phyloP scores from a whole-genome alignment of 2,888 invertebrate species.

The Sarcophaga variegata region DNA sequence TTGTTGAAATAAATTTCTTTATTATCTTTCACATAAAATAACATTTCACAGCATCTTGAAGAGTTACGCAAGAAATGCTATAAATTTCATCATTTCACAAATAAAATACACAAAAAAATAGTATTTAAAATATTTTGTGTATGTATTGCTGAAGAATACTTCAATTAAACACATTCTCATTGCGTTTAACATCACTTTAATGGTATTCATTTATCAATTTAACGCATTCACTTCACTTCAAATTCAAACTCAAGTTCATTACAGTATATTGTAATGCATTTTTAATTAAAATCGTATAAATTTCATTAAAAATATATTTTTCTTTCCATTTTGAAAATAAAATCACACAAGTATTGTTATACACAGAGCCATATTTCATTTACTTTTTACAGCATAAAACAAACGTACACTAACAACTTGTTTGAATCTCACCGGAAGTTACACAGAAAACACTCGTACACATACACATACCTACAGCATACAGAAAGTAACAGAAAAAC shows the following conservation, averaged over 20 bases:
- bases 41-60: conserved; percentile 82
- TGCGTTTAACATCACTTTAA: background rate
- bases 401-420: conserved; percentile 71
- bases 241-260: background rate
- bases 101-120: background rate
- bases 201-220: background rate
- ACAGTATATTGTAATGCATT: background rate
- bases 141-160: conserved; percentile 25
- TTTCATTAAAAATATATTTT: background rate
- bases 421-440: conserved; percentile 71
- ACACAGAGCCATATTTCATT: conserved; percentile 27
- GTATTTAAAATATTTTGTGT: conserved; percentile 37
- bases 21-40: conserved; percentile 67
- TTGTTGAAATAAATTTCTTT: conserved; percentile 66
- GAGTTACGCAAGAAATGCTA: conserved; percentile 80
- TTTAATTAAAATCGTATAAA: background rate
- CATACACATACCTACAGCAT: conserved; percentile 10
- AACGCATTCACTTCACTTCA: background rate
- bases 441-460: conserved; percentile 46
- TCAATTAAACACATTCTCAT: too few relatives aligned
- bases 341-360: conserved; percentile 15
- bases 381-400: conserved; percentile 47
- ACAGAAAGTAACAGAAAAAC: background rate
- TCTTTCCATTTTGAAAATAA: too few relatives aligned
- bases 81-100: conserved; percentile 70